These are phyloP conservation scores for Zingel zingel DNA, from an alignment of 2,113 vertebrate genomes.

Conservation along the genomic window DNA sequence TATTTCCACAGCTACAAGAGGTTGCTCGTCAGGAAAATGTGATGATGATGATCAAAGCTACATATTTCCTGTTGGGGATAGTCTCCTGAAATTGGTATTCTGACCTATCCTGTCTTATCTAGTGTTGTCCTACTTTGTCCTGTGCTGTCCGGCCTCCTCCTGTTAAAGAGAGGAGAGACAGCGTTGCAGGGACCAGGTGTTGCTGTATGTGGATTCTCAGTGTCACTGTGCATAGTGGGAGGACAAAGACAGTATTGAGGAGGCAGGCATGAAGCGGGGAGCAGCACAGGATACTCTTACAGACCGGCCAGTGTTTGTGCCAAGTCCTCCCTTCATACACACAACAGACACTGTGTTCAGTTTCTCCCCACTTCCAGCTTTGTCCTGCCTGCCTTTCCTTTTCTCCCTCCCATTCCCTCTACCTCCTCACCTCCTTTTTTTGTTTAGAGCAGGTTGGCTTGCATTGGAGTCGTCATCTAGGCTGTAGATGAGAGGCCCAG, in stretches of 20 bases:
- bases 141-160: slow-evolving; percentile 34
- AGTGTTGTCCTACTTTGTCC: slow-evolving; percentile 49
- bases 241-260: slow-evolving; percentile 87
- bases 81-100: slow-evolving; percentile 9
- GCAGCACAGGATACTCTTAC: slow-evolving; percentile 87
- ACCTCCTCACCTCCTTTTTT: slow-evolving; percentile 61
- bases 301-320: slow-evolving; percentile 82
- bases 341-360: slow-evolving; percentile 88
- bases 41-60: slow-evolving; percentile 3
- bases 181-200: slow-evolving; percentile 82
- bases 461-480: slow-evolving; percentile 68
- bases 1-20: background rate
- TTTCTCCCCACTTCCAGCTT: slow-evolving; percentile 82
- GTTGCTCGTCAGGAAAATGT: background rate
- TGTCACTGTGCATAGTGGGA: slow-evolving; percentile 82
- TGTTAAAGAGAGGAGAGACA: slow-evolving; percentile 54
- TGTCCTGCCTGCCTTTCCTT: slow-evolving; percentile 76
- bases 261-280: slow-evolving; percentile 80
- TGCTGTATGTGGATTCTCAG: slow-evolving; percentile 83
- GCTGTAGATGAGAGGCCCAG: slow-evolving; percentile 77
- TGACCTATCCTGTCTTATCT: slow-evolving; percentile 20
- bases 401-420: slow-evolving; percentile 57
- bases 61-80: background rate
- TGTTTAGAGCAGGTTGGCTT: slow-evolving; percentile 77
- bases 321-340: slow-evolving; percentile 82